phyloP scores from a whole-genome alignment of 2,888 invertebrate genomes.

The Adineta ricciae region DNA sequence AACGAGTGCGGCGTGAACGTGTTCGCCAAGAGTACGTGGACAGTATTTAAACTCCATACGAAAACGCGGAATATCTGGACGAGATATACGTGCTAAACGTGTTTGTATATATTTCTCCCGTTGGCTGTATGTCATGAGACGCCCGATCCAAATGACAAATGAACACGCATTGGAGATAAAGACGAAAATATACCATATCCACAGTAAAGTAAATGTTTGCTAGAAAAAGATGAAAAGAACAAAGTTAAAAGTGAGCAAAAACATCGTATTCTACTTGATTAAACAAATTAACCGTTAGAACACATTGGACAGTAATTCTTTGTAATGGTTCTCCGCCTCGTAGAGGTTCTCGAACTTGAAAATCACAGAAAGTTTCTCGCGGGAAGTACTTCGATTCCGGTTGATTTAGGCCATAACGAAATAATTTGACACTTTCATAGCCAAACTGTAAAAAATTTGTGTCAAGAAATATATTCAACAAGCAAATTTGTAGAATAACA shows the following conservation, averaged over 20 bases:
- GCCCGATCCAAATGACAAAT: background rate
- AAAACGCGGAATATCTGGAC: background rate
- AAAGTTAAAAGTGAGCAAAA: no score
- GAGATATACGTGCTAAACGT: background rate
- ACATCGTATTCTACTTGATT: background rate
- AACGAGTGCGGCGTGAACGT: background rate
- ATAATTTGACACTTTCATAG: background rate
- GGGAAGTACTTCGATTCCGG: slow-evolving; percentile 11
- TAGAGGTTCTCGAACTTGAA: slow-evolving; percentile 1
- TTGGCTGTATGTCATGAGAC: background rate
- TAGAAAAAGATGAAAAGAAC: background rate
- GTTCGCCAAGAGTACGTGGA: background rate
- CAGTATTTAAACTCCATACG: background rate
- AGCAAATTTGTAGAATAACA: background rate
- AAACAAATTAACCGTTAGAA: background rate
- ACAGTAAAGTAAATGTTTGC: background rate
- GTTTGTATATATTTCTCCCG: background rate
- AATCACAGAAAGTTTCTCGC: slow-evolving; percentile 16
- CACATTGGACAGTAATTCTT: slow-evolving; percentile 11
- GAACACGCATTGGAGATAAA: background rate
- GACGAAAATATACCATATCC: background rate
- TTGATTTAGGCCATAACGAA: slow-evolving; percentile 12
- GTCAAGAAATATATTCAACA: background rate
- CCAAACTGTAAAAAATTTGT: slow-evolving; percentile 14
- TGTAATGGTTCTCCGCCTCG: slow-evolving; percentile 11